Base-by-base conservation (phyloP, 2,113 vertebrate species). In the Gallinago paraguaiae region DNA sequence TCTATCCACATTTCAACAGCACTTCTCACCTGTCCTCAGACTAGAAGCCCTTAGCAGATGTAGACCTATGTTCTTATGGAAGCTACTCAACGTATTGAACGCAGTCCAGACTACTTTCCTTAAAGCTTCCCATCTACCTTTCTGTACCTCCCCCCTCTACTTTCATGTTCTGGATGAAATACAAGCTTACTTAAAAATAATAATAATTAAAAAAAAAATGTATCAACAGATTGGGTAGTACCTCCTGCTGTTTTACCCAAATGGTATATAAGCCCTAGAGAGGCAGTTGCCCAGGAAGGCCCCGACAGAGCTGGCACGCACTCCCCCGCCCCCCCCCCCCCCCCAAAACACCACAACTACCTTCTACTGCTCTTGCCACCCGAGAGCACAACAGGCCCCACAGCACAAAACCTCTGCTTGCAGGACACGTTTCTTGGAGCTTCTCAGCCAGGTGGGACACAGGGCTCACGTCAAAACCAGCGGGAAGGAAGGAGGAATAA, bases 401-500 rank as follows among this genome's bases (percentile, higher is more conserved):
- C 4, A 13, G 46, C 46, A 83, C 37, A 28, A 70, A 65, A 51
- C 11, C 17, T 41, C 74, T 17, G 6, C 18, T 8, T 1, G 0
- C 25, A 4, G 13, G 1, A 2, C 19, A 7, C 5, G 1, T 0
- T 11, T 67, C 77, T 33, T 17, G 35, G 46, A 30, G n/a, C 16
- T 6, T 6, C 39, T 64, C 41, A 31, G 45, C 19, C 46, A 60
- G 31, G 9, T 1, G 19, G 1, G 22, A n/a, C 3, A 23, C 17
- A 4, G 11, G 24, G 41, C 10, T 18, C 30, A 13, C 1, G 1
- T 4, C 17, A 39, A 18, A 64, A 61, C 10, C 4, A 7, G 33
- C 0, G 1, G 24, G 33, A 69, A 78, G 50, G 45, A 30, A 27
- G 43, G 6, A 94, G 20, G 54, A 53, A 4, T 2, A 67, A 41